Evolutionary conservation across 2,888 invertebrate genomes (phyloP), one percentile per base, ranked within the genome.

Genomic region (Peribatodes rhomboidaria): DNA sequence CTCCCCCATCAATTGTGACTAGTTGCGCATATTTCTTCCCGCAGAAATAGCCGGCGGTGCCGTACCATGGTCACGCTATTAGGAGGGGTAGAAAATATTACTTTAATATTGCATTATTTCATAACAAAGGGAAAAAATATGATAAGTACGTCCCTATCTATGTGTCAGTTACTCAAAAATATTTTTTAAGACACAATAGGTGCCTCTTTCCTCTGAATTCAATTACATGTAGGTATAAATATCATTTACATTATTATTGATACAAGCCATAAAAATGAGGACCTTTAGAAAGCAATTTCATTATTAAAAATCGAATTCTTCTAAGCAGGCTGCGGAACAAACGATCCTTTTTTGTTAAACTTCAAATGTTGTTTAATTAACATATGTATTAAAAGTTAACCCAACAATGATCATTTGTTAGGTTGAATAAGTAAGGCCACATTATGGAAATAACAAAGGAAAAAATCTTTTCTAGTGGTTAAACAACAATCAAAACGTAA

Each of bases 1-100:
- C 77, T 76, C 84, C 84, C 90, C 88, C 85, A 87, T 86, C 90
- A 88, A 89, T 89, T 89, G 90, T 90, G 88, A 87, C 88, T 85
- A 87, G 88, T 89, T 89, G 89, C 87, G 88, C 89, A 88, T 88
- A 90, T 87, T 89, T 90, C 89, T 87, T 83, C 76, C 80, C 80
- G 74, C 81, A 78, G 79, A 82, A 46, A 83, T 81, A 81, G 81
- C 79, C 80, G 78, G 71, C 70, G 72, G 71, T 70, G 71, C 55
- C 42, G 55, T 27, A 53, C 57, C 61, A n/a, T 42, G 70, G 71
- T 65, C 70, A 67, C 67, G 62, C 64, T 64, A 55, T 58, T 61
- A 60, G 65, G 64, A 56, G 27, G 52, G 61, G 39, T 39, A 33
- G 33, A 35, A 60, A 49, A 59, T 64, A 59, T 59, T 52, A 52